Evolutionary conservation across 2,888 invertebrate species (phyloP), one percentile per base, ranked within the genome.

Genomic region (Tipula confusa): DNA sequence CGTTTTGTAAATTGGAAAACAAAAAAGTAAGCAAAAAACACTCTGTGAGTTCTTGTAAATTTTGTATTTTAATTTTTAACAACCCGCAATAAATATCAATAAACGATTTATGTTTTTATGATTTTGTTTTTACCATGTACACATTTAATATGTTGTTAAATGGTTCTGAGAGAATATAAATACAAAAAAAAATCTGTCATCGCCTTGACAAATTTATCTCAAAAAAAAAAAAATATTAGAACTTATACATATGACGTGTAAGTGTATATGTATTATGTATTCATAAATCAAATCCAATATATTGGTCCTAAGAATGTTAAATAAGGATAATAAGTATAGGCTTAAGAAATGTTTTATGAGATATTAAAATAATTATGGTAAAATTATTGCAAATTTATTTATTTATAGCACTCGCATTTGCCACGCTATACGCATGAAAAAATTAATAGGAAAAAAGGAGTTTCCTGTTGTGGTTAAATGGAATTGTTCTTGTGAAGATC

Each of bases 41-140:
- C 24, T 43, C 43, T 24, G 64, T 64, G 64, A 64, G 24, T 64
- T 64, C 64, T 64, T 64, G 64, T 64, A 64, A 64, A 64, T 24
- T 64, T 64, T 64, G 64, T 64, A 64, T 64, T 64, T 64, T 64
- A 64, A 64, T 9, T 64, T 64, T 64, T 64, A 64, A 64, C 24
- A 64, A 64, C 64, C 64, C 64, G 64, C 64, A 64, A 64, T 64
- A 64, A 64, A 64, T 64, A 64, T 64, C 64, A 64, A 64, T 64
- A 64, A 64, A 64, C 64, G 64, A 64, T 64, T 64, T 64, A 64
- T 64, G 64, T 64, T 64, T 64, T 64, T 64, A 64, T 64, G 64
- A 64, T 64, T 64, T 64, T 7, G 43, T 64, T 24, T 64, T 64
- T 24, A n/a, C n/a, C n/a, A 24, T 64, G 64, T 24, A 9, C 64